phyloP scores from a whole-genome alignment of 2,797 vertebrate genomes.

The Sylvia borin region DNA sequence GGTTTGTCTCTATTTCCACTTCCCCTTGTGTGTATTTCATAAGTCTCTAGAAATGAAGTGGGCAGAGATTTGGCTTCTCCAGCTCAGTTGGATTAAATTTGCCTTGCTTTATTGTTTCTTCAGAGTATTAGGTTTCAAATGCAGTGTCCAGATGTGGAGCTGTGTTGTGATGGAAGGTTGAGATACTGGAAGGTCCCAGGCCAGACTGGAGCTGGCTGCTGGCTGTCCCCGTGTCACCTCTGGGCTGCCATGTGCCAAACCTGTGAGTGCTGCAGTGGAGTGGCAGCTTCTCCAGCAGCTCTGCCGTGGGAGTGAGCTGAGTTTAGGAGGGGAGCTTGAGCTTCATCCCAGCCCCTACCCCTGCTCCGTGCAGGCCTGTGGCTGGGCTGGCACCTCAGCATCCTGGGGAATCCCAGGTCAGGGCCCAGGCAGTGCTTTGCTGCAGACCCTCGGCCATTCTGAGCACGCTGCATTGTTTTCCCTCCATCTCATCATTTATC shows the following conservation, averaged over 20 bases:
- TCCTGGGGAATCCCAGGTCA: not conserved
- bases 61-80: not conserved
- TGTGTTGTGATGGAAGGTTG: not conserved
- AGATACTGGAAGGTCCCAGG: not conserved
- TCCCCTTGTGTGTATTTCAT: not conserved
- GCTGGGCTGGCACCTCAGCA: not conserved
- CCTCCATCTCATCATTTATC: not conserved
- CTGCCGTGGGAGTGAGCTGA: not conserved
- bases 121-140: not conserved
- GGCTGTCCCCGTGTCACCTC: not conserved
- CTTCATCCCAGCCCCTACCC: fast-evolving
- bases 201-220: not conserved
- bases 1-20: not conserved
- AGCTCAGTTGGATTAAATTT: not conserved
- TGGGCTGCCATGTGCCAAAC: not conserved
- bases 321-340: not conserved
- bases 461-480: not conserved
- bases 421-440: not conserved
- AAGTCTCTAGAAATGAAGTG: not conserved
- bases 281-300: fast-evolving
- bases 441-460: not conserved
- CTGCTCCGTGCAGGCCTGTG: not conserved
- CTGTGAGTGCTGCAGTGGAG: fast-evolving
- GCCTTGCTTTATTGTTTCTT: not conserved
- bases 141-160: not conserved